Base-by-base conservation (phyloP, 2,888 invertebrate genomes). In the Leptinotarsa rubiginosa region DNA sequence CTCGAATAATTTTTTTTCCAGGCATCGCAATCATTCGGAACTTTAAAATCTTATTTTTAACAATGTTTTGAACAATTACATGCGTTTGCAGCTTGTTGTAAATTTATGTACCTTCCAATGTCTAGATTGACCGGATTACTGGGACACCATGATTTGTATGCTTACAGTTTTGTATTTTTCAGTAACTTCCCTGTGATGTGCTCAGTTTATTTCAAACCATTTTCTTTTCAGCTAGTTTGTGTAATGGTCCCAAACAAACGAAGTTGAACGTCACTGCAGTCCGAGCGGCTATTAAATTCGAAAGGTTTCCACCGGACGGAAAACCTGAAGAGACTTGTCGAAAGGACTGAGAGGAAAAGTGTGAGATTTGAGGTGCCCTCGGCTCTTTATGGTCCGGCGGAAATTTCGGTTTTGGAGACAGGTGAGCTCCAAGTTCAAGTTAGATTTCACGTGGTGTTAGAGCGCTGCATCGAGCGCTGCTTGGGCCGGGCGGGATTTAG, bases 401-500 rank as follows among this genome's bases (percentile, higher is more conserved):
- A 76, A 75, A 75, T 72, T 75, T 78, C 68, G 71, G 69, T 69
- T 74, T 77, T 65, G 69, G 75, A 73, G 77, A 75, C 78, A 81
- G 80, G 80, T 81, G 78, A 72, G 76, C 79, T 78, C 73, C 79
- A 78, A 78, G 76, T 79, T 81, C 73, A 76, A 79, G 78, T 79
- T 73, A 68, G 72, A 80, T 76, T 80, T 80, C 84, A 82, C 82
- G 82, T 82, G 83, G 81, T 80, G 79, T 80, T 70, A 77, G 75
- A 83, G 83, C 82, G 85, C 85, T 85, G 84, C 83, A 85, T 85
- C 85, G 85, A 85, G 81, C 84, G 84, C 82, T 81, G 81, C 84
- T 84, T 82, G 83, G 84, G 85, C 84, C 83, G 84, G 84, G 83
- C 83, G 82, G 81, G 80, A 81, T 76, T 22, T 72, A 75, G 75